These are phyloP conservation scores for Lydus trimaculatus DNA, from an alignment of 2,888 invertebrate species.

Conservation along the genomic window DNA sequence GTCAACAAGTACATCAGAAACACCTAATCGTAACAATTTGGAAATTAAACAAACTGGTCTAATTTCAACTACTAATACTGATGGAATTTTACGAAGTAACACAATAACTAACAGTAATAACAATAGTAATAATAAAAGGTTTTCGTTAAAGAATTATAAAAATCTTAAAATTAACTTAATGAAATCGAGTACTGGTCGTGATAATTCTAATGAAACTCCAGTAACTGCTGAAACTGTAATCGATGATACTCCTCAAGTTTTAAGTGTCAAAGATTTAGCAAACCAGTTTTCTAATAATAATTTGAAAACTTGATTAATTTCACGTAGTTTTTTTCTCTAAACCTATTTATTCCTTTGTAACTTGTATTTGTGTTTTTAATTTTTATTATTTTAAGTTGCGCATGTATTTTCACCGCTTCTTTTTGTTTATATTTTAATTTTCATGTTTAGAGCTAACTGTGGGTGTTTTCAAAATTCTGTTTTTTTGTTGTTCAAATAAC, in stretches of 20 bases:
- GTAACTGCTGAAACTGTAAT: conserved; percentile 43
- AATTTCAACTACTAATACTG: conserved; percentile 71
- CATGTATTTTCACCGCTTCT: background rate
- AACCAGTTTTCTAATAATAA: conserved; percentile 38
- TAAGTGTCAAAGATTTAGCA: conserved; percentile 47
- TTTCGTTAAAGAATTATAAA: conserved; percentile 53
- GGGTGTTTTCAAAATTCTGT: conserved; percentile 1
- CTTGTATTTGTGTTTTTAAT: background rate
- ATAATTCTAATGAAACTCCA: conserved; percentile 32
- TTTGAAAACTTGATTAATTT: conserved; percentile 2
- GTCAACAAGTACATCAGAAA: conserved; percentile 23
- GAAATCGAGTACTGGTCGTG: conserved; percentile 21
- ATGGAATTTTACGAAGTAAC: conserved; percentile 61
- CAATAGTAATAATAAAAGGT: conserved; percentile 29
- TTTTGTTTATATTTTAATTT: conserved; percentile 3
- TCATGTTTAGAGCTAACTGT: conserved; percentile 8
- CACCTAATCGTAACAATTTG: conserved; percentile 51
- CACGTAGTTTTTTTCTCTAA: conserved; percentile 11
- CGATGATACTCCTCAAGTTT: conserved; percentile 28
- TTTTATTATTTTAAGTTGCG: background rate
- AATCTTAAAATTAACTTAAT: conserved; percentile 37
- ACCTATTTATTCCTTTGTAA: conserved; percentile 13
- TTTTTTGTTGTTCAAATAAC: background rate
- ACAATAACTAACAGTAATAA: conserved; percentile 42
- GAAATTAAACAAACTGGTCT: conserved; percentile 69